Conservation (phyloP, 1,140 invertebrate genomes). For the Panagrolaimus sp. region DNA sequence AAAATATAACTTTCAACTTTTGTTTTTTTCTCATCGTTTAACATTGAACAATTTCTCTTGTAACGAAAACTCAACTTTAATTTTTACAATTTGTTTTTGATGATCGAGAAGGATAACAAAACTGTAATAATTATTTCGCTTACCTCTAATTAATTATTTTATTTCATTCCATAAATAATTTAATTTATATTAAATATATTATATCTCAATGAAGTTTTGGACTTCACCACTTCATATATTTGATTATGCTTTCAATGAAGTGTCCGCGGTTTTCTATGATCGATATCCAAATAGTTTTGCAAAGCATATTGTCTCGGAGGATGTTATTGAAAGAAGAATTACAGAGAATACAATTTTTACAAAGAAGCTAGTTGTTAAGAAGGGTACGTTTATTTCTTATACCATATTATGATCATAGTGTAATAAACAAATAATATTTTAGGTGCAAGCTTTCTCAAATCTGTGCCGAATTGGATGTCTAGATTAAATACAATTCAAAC, state of each 20-base stretch:
- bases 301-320: constrained; percentile 56
- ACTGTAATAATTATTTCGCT: too few species aligned
- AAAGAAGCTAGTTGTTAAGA: constrained; percentile 56
- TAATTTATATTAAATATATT: too few species aligned
- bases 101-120: too few species aligned
- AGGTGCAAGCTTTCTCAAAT: constrained; percentile 55
- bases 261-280: constrained; percentile 32
- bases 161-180: too few species aligned
- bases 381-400: constrained; percentile 49
- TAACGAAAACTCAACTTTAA: too few species aligned
- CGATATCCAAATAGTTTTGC: constrained; percentile 57
- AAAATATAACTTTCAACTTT: too few species aligned
- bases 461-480: constrained; percentile 53
- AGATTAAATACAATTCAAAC: constrained; percentile 40
- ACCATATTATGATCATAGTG: not conserved
- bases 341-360: constrained; percentile 49
- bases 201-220: constrained; percentile 26
- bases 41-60: too few species aligned
- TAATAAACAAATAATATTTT: constrained; percentile 26
- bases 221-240: constrained; percentile 30
- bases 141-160: too few species aligned
- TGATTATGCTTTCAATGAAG: constrained; percentile 31
- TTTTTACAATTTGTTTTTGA: too few species aligned
- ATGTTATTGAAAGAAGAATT: constrained; percentile 54
- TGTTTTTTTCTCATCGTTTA: too few species aligned